These are phyloP conservation scores for Cynodonichthys magdalenae DNA, from an alignment of 2,797 vertebrate species.

Conservation along the genomic window DNA sequence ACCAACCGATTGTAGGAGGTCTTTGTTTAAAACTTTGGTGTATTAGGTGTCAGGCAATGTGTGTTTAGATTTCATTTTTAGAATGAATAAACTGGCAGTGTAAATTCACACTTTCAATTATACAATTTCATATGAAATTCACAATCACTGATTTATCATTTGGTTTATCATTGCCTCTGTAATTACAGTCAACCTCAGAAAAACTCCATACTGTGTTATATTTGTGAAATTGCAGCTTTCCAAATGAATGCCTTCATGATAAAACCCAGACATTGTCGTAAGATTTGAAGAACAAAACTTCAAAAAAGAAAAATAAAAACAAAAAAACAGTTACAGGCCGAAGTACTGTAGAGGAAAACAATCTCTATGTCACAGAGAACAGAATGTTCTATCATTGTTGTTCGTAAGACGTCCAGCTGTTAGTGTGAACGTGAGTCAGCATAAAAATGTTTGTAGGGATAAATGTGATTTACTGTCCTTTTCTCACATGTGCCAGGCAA, in stretches of 20 bases:
- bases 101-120: neutral
- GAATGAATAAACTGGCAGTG: conserved; percentile 1
- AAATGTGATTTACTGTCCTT: conserved; percentile 31
- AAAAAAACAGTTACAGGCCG: neutral
- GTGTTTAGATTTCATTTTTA: neutral
- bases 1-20: too few relatives aligned
- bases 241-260: conserved; percentile 28
- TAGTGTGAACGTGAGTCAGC: conserved; percentile 30
- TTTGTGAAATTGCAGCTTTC: conserved; percentile 37
- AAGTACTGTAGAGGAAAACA: conserved; percentile 29
- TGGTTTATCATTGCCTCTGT: conserved; percentile 2
- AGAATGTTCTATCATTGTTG: conserved; percentile 52
- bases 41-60: too few relatives aligned
- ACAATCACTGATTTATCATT: conserved; percentile 7
- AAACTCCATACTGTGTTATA: conserved; percentile 12
- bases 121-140: conserved; percentile 9
- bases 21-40: too few relatives aligned
- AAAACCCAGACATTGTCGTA: conserved; percentile 41
- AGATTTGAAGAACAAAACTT: conserved; percentile 18
- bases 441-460: conserved; percentile 16
- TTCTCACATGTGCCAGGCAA: conserved; percentile 18
- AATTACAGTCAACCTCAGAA: conserved; percentile 22
- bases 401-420: conserved; percentile 44
- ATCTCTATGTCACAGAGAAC: conserved; percentile 32
- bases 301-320: conserved; percentile 17